These are phyloP conservation scores for Nomia melanderi DNA, from an alignment of 1,140 invertebrate species.

Conservation along the genomic window DNA sequence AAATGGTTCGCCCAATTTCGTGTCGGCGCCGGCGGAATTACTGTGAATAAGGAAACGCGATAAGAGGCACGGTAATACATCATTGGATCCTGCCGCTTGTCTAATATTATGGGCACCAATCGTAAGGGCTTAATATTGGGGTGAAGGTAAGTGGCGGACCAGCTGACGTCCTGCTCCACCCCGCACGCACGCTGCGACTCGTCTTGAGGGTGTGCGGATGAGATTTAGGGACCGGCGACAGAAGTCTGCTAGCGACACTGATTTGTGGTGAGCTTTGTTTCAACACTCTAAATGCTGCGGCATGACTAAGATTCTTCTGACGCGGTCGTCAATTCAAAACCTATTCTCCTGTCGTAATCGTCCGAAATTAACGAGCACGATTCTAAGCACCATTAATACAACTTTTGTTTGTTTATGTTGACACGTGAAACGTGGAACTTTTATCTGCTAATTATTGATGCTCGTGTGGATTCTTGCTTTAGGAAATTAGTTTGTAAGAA, in stretches of 20 bases:
- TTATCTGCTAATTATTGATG: too few relatives aligned
- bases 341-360: background rate
- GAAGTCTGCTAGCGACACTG: constrained; percentile 80
- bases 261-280: constrained; percentile 82
- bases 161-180: constrained; percentile 79
- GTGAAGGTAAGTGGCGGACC: constrained; percentile 81
- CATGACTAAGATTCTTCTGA: constrained; percentile 56
- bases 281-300: constrained; percentile 73
- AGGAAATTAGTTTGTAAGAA: too few relatives aligned
- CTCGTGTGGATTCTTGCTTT: too few relatives aligned
- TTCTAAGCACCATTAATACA: background rate
- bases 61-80: constrained; percentile 72
- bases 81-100: constrained; percentile 78
- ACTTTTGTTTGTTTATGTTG: too few relatives aligned
- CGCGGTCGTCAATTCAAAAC: background rate
- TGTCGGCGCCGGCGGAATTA: constrained; percentile 10
- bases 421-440: too few relatives aligned
- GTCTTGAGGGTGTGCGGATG: constrained; percentile 81
- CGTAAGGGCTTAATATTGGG: constrained; percentile 81
- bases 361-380: background rate
- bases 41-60: constrained; percentile 52
- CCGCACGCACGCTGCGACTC: constrained; percentile 79
- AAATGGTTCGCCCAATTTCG: constrained; percentile 13
- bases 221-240: constrained; percentile 80
- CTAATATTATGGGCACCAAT: constrained; percentile 81